Base-by-base conservation (phyloP, 2,888 invertebrate genomes). In the Pelosia muscerda region DNA sequence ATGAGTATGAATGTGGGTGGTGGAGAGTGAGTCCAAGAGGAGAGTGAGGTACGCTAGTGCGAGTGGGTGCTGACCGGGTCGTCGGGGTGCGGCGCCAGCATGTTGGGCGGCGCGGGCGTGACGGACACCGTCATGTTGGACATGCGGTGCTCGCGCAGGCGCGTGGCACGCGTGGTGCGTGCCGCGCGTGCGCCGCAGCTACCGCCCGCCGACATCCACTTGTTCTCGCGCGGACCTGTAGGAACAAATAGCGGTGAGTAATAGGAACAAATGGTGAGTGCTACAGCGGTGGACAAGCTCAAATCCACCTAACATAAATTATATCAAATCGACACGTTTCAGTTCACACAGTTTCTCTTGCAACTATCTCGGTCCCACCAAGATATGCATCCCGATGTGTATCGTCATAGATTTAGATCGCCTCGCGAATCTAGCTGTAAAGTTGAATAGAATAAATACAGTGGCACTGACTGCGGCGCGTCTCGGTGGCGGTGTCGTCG, bases 81-180 rank as follows among this genome's bases (percentile, higher is more conserved):
- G 68, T 87, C 85, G 5, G 88, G 85, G 53, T 87, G 84, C 63
- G 82, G 74, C 34, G 84, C 82, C 42, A 55, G 76, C 55, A 71
- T 81, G 57, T 79, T 77, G 31, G 84, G 84, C 49, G 93, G 90
- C 76, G 95, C 95, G 25, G 95, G 95, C 31, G 95, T 93, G 54
- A 95, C 95, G 13, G 92, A 93, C 71, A 95, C 95, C 1, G 95
- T 95, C 95, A 95, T 95, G 87, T 94, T 95, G 87, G 91, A 92
- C 88, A 95, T 91, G 78, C 95, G 92, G 83, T 95, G 95, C 80
- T 94, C 95, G 69, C 95, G 91, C 76, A 95, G 90, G 0, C 90
- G 86, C 71, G 92, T 88, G 60, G 94, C 89, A 65, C 94, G 90
- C 31, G 92, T 87, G 49, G 87, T 91, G 2, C 94, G 88, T 0